Base-by-base conservation (phyloP, 2,888 invertebrate genomes). In the Monopis laevigella region DNA sequence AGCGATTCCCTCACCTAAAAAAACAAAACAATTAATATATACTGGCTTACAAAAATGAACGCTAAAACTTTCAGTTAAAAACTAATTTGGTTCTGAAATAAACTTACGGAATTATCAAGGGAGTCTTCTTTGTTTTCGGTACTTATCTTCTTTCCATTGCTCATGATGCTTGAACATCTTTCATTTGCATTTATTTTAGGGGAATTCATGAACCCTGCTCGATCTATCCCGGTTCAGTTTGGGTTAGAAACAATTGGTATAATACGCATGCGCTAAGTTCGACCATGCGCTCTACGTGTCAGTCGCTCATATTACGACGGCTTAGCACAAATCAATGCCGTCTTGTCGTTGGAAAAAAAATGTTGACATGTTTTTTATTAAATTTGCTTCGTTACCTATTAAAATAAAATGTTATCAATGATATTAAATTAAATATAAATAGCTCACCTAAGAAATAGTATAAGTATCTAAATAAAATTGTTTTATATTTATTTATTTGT, bases 61-160 rank as follows among this genome's bases (percentile, higher is more conserved):
- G 29, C 12, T 3, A 14, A 2, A 11, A 29, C 12, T n/a, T 11
- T 12, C 4, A 10, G 29, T 29, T 29, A 12, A 11, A 17, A 16
- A 17, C 7, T 18, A 35, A n/a, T 10, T 18, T 8, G 6, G 21
- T 6, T 2, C 10, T 32, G 7, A 17, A 21, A 14, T 11, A 12
- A 50, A 73, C 74, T 74, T 52, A 80, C 78, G 34, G 77, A 75
- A 49, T 72, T 78, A 34, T 78, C 78, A 16, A 77, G 53, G 2
- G 77, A 78, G 39, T 80, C 75, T 45, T 77, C 77, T 46, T 75
- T 75, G 1, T 61, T 61, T 18, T 78, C 78, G 43, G 58, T 59
- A 53, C 50, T 65, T 5, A 73, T 56, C 14, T 60, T 59, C 54
- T 73, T 75, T 45, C n/a, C n/a, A n/a, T n/a, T n/a, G n/a, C n/a